phyloP scores from a whole-genome alignment of 2,113 vertebrate species.

The Anas platyrhynchos region DNA sequence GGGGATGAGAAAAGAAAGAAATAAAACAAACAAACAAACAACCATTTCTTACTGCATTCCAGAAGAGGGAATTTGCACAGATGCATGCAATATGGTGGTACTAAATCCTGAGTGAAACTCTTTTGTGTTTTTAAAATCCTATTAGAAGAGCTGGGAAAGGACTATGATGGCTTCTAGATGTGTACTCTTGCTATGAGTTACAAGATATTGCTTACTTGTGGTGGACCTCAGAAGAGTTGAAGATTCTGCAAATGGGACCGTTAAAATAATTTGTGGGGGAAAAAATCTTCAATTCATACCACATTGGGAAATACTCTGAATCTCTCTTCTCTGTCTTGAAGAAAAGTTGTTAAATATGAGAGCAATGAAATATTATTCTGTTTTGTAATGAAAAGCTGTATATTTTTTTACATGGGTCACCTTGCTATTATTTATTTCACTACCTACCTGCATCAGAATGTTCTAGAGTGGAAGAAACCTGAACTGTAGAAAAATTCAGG shows the following conservation, averaged over 20 bases:
- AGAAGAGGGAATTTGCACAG: not conserved
- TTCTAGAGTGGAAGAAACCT: not conserved
- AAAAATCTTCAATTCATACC: not conserved
- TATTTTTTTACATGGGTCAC: not conserved
- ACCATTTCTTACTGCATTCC: not conserved
- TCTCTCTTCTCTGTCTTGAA: not conserved
- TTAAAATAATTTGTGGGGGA: not conserved
- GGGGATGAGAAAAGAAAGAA: too few species aligned
- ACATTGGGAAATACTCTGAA: not conserved
- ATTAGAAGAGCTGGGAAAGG: not conserved
- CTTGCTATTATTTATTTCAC: not conserved
- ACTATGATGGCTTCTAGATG: not conserved
- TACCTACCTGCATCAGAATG: not conserved
- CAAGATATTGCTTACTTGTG: not conserved
- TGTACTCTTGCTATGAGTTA: not conserved
- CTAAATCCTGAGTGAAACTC: not conserved
- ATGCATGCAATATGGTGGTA: accelerated
- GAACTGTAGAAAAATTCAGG: not conserved
- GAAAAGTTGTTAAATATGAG: not conserved
- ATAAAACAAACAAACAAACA: too few species aligned
- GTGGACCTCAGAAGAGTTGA: not conserved
- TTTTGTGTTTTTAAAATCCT: not conserved
- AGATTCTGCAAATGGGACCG: not conserved
- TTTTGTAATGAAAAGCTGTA: not conserved
- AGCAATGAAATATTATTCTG: not conserved